Base-by-base conservation (phyloP, 2,888 invertebrate species). In the Atrina japonica region DNA sequence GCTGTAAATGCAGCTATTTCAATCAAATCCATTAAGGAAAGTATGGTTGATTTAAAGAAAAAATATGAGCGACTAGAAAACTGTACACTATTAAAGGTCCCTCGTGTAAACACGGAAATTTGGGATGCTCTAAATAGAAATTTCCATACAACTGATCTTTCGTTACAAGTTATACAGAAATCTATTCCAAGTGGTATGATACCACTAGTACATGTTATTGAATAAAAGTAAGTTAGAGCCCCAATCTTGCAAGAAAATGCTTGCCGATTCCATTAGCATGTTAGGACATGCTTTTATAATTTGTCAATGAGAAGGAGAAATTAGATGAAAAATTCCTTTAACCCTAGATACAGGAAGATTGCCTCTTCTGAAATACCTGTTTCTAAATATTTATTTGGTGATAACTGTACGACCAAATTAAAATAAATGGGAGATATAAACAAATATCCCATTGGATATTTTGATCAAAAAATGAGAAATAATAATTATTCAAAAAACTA, bases 1-100 rank as follows among this genome's bases (percentile, higher is more conserved):
- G 53, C 30, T 53, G 53, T 53, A 30, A n/a, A 55, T 30, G 53
- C 53, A 53, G 53, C 53, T 9, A 29, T 53, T 29, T 53, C 30
- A n/a, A 53, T 5, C 14, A 55, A 55, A 30, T 25, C 55, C n/a
- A 27, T 21, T n/a, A 55, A 55, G 30, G 55, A 55, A 30, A 35
- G 55, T 35, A 55, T 55, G 55, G 30, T 14, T 30, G 35, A 35
- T 18, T 30, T 55, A 18, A n/a, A 55, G 35, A 55, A 55, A 55
- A 14, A 16, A 27, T 52, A 52, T 25, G 52, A n/a, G 6, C 52
- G 52, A 16, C 52, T 25, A 23, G 52, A 52, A 3, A 52, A n/a
- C n/a, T n/a, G n/a, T n/a, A n/a, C n/a, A n/a, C n/a, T n/a, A 52
- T 52, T 52, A 14, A 52, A 52, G 23, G 23, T 25, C 7, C 52